These are phyloP conservation scores for Siderastrea radians DNA, from an alignment of 92 coral and sea anemone genomes.

Conservation along the genomic window DNA sequence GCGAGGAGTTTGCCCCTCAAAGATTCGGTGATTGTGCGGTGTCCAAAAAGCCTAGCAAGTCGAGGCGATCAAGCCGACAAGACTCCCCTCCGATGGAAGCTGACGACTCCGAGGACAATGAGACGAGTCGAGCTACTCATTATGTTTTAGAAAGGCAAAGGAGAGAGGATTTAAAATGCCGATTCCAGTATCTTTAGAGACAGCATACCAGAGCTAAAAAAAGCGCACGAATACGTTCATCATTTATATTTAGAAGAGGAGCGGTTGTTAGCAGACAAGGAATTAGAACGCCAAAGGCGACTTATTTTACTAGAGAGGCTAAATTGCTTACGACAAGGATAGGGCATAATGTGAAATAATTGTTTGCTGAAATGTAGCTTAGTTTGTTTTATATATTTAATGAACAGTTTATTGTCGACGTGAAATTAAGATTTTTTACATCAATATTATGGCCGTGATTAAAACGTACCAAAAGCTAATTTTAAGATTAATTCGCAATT, in stretches of 20 bases:
- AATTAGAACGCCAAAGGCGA: slow-evolving; percentile 90
- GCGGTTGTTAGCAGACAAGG: slow-evolving; percentile 93
- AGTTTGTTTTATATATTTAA: not conserved
- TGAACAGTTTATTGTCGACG: slow-evolving; percentile 14
- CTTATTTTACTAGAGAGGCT: slow-evolving; percentile 88
- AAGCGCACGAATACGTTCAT: slow-evolving; percentile 95
- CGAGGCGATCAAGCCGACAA: slow-evolving; percentile 84
- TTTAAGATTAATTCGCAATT: slow-evolving; percentile 25
- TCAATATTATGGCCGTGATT: slow-evolving; percentile 22
- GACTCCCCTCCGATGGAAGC: slow-evolving; percentile 76
- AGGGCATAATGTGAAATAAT: slow-evolving; percentile 67
- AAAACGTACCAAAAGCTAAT: slow-evolving; percentile 25
- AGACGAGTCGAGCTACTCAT: slow-evolving; percentile 98
- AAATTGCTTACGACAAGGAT: slow-evolving; percentile 81
- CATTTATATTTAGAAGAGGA: slow-evolving; percentile 88
- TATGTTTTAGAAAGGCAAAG: slow-evolving; percentile 95
- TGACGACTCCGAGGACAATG: slow-evolving; percentile 98
- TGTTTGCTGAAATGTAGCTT: too few relatives aligned
- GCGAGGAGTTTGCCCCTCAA: slow-evolving; percentile 81
- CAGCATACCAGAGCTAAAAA: slow-evolving; percentile 95
- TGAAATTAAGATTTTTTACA: slow-evolving; percentile 35
- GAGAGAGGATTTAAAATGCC: slow-evolving; percentile 96
- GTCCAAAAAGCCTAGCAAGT: slow-evolving; percentile 82
- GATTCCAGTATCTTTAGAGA: slow-evolving; percentile 90
- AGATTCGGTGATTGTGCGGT: slow-evolving; percentile 57